Evolutionary conservation across 2,113 vertebrate genomes (phyloP).

Genomic region (Galemys pyrenaicus): DNA sequence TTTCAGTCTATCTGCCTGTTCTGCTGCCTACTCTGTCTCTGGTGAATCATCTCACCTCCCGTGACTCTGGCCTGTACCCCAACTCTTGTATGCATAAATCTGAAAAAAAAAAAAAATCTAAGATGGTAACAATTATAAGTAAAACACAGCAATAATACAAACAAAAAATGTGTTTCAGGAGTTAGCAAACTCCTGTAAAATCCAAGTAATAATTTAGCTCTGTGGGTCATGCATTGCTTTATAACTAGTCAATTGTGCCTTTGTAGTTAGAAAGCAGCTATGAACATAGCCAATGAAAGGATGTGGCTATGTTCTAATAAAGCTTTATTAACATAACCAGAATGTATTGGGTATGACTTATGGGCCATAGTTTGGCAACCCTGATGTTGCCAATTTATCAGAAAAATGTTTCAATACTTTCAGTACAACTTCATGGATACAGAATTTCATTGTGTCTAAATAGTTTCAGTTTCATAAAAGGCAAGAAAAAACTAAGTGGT

Average conservation of each 20-base stretch:
- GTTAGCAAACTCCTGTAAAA: not conserved
- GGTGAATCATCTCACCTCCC: no score
- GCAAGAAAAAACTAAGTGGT: not conserved
- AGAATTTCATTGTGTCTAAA: not conserved
- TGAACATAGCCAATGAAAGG: not conserved
- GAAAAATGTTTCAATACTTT: not conserved
- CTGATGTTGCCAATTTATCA: not conserved
- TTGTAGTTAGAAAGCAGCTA: not conserved
- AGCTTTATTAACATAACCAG: not conserved
- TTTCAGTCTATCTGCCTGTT: no score
- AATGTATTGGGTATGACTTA: not conserved
- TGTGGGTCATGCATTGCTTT: not conserved
- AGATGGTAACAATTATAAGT: not conserved
- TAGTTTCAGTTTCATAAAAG: not conserved
- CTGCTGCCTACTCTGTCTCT: no score
- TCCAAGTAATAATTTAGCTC: not conserved
- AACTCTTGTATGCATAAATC: no score
- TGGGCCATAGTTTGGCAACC: not conserved
- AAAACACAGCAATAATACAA: slow-evolving; percentile 64
- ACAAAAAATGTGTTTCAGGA: not conserved
- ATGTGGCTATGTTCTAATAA: not conserved
- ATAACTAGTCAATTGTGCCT: not conserved
- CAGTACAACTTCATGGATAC: not conserved
- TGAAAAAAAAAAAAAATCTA: no score
- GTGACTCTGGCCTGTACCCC: no score